Conservation (phyloP, 2,888 invertebrate species). For the Drosophila seclusa region DNA sequence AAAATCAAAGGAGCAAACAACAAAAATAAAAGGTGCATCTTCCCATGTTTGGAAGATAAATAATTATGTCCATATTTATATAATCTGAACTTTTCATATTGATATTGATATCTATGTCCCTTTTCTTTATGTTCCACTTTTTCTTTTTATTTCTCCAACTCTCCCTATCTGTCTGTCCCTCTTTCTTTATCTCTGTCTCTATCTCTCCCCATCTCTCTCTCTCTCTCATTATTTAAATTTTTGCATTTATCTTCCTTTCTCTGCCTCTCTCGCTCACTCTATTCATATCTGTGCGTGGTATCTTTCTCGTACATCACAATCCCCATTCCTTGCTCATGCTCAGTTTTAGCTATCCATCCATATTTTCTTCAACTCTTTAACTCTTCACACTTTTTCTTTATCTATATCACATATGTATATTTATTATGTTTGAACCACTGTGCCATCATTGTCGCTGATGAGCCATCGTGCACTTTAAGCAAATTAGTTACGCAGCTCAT, state of each 20-base stretch:
- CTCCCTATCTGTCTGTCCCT: too few species aligned
- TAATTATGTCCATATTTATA: not conserved
- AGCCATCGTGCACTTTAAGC: conserved; percentile 75
- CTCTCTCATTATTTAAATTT: not conserved
- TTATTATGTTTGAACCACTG: conserved; percentile 19
- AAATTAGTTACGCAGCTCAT: conserved; percentile 80
- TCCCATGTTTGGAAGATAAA: not conserved
- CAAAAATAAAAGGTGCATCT: not conserved
- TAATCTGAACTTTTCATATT: not conserved
- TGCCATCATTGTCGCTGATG: conserved; percentile 64
- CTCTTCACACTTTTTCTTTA: not conserved
- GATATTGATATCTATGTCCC: not conserved
- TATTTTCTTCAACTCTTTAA: not conserved
- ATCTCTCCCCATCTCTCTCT: not conserved
- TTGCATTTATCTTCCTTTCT: not conserved
- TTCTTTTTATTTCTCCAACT: not conserved
- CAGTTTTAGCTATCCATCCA: not conserved
- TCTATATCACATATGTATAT: not conserved
- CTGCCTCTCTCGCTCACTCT: not conserved
- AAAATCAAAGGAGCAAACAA: not conserved
- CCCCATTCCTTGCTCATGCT: not conserved
- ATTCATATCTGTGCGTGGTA: not conserved
- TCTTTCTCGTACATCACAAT: not conserved
- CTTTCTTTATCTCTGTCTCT: not conserved
- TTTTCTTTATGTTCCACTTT: not conserved